Evolutionary conservation across 2,113 vertebrate genomes (phyloP), one percentile per base, ranked within the genome.

Genomic region (Lepus timidus): DNA sequence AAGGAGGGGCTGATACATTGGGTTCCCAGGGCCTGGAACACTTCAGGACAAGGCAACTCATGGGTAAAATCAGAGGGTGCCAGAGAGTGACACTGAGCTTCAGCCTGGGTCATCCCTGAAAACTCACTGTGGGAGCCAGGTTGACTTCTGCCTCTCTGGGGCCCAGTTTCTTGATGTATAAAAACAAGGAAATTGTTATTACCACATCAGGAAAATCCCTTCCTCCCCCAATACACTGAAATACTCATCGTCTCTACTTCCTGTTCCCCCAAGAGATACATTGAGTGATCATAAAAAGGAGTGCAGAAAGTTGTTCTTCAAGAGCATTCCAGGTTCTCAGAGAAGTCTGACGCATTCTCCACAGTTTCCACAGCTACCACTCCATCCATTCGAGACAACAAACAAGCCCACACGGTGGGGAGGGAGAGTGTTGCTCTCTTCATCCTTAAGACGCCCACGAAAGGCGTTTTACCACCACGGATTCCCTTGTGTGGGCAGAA

Each of bases 241-340:
- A 93, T 88, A 95, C 95, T 97, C 96, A 88, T 95, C 93, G 96
- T 91, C 96, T 85, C 94, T 96, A 27, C 5, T 80, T 97, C 0
- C 62, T 71, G 0, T 27, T 93, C 84, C 92, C 85, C 78, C 17
- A 25, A 94, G 52, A 96, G 91, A 97, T 96, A 88, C 0, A 79
- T 20, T 80, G 88, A 65, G 7, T 90, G 44, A 73, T 73, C 81
- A 96, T 74, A 94, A 97, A 73, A 23, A 82, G n/a, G 49, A 70
- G 27, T 9, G n/a, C 75, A 93, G 71, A 29, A 36, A 87, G 95
- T 92, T 84, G 88, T 90, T 91, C 95, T 87, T 96, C 87, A 39
- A 51, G 91, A 23, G 0, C 86, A 68, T 88, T 94, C 95, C 44
- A 68, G 79, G 27, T 96, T 95, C 95, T 97, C 0, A 0, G 95